phyloP scores from a whole-genome alignment of 2,797 vertebrate species.

The Syndactyla subalaris region DNA sequence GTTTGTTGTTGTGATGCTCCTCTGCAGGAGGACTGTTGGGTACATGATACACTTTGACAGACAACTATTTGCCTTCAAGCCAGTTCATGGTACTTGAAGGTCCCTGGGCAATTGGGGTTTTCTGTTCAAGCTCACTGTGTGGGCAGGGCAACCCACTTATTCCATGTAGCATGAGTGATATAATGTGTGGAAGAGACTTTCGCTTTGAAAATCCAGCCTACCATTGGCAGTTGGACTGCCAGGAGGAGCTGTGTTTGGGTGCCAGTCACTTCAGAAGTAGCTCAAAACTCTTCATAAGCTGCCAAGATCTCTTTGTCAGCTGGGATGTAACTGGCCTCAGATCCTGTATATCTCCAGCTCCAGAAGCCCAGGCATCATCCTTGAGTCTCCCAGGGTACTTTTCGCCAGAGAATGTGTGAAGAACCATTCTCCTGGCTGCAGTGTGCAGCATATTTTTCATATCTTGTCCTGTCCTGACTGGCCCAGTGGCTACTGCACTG shows the following conservation, averaged over 20 bases:
- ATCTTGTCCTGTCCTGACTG: not conserved
- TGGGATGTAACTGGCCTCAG: not conserved
- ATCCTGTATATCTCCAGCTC: not conserved
- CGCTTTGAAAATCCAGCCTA: not conserved
- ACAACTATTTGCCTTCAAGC: rapidly evolving
- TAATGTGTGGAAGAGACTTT: not conserved
- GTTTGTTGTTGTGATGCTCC: rapidly evolving
- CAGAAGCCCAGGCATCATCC: not conserved
- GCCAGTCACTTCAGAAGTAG: not conserved
- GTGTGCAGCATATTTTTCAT: not conserved
- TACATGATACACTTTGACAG: not conserved
- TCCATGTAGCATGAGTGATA: not conserved
- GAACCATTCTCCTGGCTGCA: not conserved
- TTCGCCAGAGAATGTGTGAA: not conserved
- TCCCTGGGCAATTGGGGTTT: not conserved
- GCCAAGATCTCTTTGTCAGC: not conserved
- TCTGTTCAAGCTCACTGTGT: rapidly evolving
- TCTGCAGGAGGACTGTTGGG: rapidly evolving
- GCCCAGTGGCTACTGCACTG: not conserved
- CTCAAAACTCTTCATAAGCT: not conserved
- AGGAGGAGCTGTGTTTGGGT: not conserved
- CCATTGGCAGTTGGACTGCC: rapidly evolving
- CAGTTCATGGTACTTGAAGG: not conserved
- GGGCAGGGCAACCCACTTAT: not conserved
- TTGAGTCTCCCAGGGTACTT: not conserved